Evolutionary conservation across 2,888 invertebrate species (phyloP).

Genomic region (Nomada ferruginata): DNA sequence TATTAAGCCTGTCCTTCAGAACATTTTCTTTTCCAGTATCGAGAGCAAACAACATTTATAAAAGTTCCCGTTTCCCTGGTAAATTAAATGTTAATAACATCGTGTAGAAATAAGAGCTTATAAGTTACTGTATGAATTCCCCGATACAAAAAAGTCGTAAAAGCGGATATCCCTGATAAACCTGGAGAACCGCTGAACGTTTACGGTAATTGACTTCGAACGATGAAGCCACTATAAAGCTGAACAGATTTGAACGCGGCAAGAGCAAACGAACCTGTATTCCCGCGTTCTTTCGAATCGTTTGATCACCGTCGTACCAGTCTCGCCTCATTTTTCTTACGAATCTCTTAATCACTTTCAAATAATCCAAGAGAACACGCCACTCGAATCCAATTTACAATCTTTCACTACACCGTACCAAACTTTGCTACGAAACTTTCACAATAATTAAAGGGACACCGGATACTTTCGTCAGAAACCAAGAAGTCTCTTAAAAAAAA

Average conservation of each 20-base stretch:
- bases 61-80: not conserved
- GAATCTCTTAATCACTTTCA: not conserved
- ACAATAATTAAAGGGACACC: slow-evolving; percentile 2
- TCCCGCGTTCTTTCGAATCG: not conserved
- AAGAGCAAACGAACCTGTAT: not conserved
- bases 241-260: slow-evolving; percentile 27
- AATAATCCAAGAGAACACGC: not conserved
- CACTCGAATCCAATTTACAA: not conserved
- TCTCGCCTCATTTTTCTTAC: not conserved
- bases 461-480: too few species aligned
- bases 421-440: not conserved
- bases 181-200: slow-evolving; percentile 15
- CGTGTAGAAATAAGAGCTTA: not conserved
- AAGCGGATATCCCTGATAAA: slow-evolving; percentile 25
- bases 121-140: not conserved
- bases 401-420: not conserved
- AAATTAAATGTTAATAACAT: slow-evolving; percentile 13
- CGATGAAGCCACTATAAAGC: slow-evolving; percentile 17
- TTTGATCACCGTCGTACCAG: not conserved
- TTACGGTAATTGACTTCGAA: slow-evolving; percentile 24
- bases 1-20: too few species aligned
- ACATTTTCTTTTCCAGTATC: too few species aligned
- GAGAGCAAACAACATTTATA: not conserved
- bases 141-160: slow-evolving; percentile 13
- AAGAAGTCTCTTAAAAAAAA: too few species aligned